Evolutionary conservation across 1,140 invertebrate species (phyloP), one percentile per base, ranked within the genome.

Genomic region (Pectinophora gossypiella): DNA sequence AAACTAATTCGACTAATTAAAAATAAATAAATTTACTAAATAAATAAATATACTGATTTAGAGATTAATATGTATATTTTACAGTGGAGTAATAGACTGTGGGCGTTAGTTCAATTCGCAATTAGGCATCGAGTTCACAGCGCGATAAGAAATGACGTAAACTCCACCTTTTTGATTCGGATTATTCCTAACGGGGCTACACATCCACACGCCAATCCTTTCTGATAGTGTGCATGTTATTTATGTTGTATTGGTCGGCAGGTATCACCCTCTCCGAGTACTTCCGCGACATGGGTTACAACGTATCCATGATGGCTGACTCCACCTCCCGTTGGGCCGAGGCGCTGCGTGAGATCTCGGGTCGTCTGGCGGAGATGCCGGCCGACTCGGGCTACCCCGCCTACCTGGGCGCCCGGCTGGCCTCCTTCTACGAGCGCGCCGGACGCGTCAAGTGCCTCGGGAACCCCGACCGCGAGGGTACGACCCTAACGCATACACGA

Each of bases 241-340:
- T 32, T 32, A 23, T 5, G 4, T 10, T 23, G 22, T 10, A 23
- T 2, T 40, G 2, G 10, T 7, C 70, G 54, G 19, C 67, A 94
- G 96, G 97, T 80, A 99, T 99, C 82, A 99, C 98, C 0, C 88
- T 99, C 1, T 98, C 98, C 19, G 98, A 99, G 88, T 99, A 99
- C 87, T 99, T 99, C 91, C 91, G 95, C 83, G 98, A 99, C 85
- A 99, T 99, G 98, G 99, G 99, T 88, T 99, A 99, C 91, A 98
- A 99, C 82, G 98, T 99, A 19, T 98, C 98, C 51, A 99, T 99
- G 99, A 99, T 99, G 99, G 99, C 99, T 70, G 99, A 99, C 89
- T 99, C 98, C n/a, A 99, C 99, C 10, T 99, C 98, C 16, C 96
- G 99, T 90, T 99, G 99, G 99, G 99, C 99, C 48, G 99, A 99